Evolutionary conservation across 2,113 vertebrate species (phyloP), one percentile per base, ranked within the genome.

Genomic region (Epinephelus cyanopodus): DNA sequence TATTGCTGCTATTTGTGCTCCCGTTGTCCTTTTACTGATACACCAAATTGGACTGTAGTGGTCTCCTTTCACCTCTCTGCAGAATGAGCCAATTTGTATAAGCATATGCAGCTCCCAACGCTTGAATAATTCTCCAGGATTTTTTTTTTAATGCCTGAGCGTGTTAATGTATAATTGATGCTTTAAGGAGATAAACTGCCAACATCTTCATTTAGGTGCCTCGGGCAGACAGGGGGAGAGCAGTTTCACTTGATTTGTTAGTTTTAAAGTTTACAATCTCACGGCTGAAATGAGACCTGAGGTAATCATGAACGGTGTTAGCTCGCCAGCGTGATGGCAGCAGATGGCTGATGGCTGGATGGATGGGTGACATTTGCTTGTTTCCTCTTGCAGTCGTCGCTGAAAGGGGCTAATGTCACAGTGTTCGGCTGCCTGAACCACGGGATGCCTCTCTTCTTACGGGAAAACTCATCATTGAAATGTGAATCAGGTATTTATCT

Each of bases 341-440:
- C 90, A 90, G 92, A 92, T 89, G 89, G 83, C 48, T 83, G 77
- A 87, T 77, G 81, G 79, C 14, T 47, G 73, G 65, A 80, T 9
- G 25, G 58, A 81, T 79, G 85, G 79, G 73, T 84, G 83, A 85
- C 62, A 18, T 87, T 78, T 87, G 75, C 78, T 79, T 90, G 39
- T 83, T 76, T 84, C 47, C 29, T 83, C n/a, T 33, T 0, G 17
- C 91, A 99, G 98, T 97, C 97, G 39, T 97, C 96, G 10, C 82
- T 97, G 82, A 95, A 67, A 71, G 97, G 97, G 6, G 96, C 97
- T 80, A 99, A 99, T 0, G 95, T 97, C 83, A 99, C 98, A 0
- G 96, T 99, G 71, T 98, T 99, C 0, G 98, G 97, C 50, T 99
- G 98, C 91, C 92, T 99, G 88, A 98, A 97, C 90, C 98, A 98